These are phyloP conservation scores for Bergia puertoricense DNA, from an alignment of 92 coral and sea anemone genomes.

Conservation along the genomic window DNA sequence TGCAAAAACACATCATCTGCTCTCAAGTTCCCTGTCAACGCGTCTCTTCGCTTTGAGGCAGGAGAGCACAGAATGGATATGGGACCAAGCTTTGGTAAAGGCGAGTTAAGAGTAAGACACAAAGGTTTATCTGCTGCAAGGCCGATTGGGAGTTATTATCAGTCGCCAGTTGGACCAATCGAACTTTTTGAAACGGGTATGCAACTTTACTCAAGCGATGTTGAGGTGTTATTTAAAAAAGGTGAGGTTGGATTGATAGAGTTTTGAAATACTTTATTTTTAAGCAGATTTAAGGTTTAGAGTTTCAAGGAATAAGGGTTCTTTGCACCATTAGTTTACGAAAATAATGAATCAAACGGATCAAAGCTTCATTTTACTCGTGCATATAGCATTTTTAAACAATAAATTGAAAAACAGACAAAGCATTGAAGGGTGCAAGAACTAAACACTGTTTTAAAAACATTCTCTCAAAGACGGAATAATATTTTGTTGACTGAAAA, in stretches of 20 bases:
- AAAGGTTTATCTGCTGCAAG: no score
- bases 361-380: no score
- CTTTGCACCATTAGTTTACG: no score
- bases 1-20: constrained; percentile 11
- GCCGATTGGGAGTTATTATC: constrained; percentile 9
- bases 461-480: no score
- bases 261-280: no score
- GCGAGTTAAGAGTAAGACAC: background rate
- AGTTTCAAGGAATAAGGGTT: no score
- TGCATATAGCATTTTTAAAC: no score
- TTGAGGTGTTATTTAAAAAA: constrained; percentile 33
- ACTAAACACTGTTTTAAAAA: no score
- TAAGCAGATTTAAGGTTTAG: no score
- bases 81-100: constrained; percentile 13
- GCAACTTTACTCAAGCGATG: background rate
- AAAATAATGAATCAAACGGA: background rate
- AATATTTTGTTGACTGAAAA: no score
- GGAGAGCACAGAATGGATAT: background rate
- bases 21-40: constrained; percentile 13
- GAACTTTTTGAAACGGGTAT: background rate
- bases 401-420: no score
- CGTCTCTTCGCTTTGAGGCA: background rate
- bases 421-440: no score
- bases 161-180: background rate
- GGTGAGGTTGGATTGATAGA: background rate